phyloP scores from a whole-genome alignment of 2,888 invertebrate species.

The Apotomis capreana region DNA sequence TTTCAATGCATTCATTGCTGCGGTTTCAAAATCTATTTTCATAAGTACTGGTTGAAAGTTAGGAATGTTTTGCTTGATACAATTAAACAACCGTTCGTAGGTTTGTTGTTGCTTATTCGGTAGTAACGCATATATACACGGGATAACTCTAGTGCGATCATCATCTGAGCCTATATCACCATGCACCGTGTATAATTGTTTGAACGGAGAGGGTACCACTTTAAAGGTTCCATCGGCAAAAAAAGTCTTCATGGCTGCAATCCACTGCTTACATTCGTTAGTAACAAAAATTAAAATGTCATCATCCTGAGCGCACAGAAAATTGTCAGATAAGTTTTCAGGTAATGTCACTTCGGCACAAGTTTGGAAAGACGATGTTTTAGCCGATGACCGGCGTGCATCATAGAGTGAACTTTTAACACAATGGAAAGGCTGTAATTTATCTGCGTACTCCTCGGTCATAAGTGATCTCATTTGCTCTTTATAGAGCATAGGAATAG shows the following conservation, averaged over 20 bases:
- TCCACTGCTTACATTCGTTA: slow-evolving; percentile 12
- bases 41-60: background rate
- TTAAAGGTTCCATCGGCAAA: slow-evolving; percentile 2
- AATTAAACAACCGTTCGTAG: background rate
- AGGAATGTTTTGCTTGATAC: slow-evolving; percentile 3
- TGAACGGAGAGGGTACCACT: slow-evolving; percentile 6
- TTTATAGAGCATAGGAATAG: too few species aligned
- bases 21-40: too few species aligned
- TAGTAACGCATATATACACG: slow-evolving; percentile 15
- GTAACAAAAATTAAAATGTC: slow-evolving; percentile 7
- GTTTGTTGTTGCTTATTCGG: background rate
- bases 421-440: too few species aligned
- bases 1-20: background rate
- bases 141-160: slow-evolving; percentile 3
- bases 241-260: slow-evolving; percentile 10
- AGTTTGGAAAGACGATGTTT: slow-evolving; percentile 13
- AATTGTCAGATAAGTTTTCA: too few species aligned
- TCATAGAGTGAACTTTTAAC: too few species aligned
- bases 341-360: background rate
- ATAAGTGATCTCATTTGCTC: too few species aligned
- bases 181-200: slow-evolving; percentile 11
- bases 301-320: background rate
- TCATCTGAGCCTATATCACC: slow-evolving; percentile 14
- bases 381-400: slow-evolving; percentile 9
- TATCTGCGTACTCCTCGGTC: background rate